These are phyloP conservation scores for Neodiprion virginianus DNA, from an alignment of 1,140 invertebrate genomes.

Conservation along the genomic window DNA sequence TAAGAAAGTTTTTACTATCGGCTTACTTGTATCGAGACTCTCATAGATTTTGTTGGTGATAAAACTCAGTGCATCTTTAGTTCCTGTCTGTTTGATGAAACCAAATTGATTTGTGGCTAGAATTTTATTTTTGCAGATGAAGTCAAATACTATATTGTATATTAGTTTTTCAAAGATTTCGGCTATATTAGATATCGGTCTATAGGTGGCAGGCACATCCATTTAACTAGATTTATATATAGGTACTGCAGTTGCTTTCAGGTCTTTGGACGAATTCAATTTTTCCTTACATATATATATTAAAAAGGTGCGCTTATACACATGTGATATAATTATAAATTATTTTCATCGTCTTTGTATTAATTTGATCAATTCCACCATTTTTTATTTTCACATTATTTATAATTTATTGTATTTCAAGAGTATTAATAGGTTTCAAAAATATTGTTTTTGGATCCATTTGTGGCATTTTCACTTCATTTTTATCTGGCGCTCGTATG, in stretches of 20 bases:
- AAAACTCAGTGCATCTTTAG: constrained; percentile 14
- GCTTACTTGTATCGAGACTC: background rate
- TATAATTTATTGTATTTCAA: background rate
- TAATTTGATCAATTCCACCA: constrained; percentile 1
- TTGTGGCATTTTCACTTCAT: background rate
- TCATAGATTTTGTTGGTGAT: background rate
- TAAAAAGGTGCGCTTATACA: background rate
- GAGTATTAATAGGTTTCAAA: background rate
- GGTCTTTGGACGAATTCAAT: background rate
- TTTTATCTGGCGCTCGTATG: too few relatives aligned
- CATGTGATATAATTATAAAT: background rate
- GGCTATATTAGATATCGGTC: constrained; percentile 7
- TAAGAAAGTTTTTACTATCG: background rate
- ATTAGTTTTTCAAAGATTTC: background rate
- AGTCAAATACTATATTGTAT: background rate
- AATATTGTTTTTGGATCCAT: background rate
- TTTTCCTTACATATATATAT: background rate
- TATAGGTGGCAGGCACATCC: constrained; percentile 7
- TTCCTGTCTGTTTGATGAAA: constrained; percentile 8
- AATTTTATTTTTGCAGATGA: constrained; percentile 10
- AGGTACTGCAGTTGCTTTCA: background rate
- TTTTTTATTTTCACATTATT: constrained; percentile 2
- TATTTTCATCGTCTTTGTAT: background rate
- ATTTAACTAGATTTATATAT: constrained; percentile 2
- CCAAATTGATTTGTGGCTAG: constrained; percentile 8